Evolutionary conservation across 2,113 vertebrate genomes (phyloP).

Genomic region (Triplophysa dalaica): DNA sequence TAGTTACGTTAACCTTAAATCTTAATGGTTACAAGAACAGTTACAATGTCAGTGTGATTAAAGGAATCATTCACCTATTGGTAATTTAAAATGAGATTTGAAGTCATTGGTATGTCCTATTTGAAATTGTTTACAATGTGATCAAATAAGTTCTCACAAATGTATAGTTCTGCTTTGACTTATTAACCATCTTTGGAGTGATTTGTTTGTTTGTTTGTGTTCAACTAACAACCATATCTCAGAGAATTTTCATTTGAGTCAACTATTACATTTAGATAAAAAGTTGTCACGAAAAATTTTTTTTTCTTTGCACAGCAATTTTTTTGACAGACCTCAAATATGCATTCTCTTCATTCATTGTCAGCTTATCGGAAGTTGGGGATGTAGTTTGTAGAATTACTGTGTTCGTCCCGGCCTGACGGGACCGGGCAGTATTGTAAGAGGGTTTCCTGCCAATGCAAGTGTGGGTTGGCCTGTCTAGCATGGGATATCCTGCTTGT

Average conservation of each 20-base stretch:
- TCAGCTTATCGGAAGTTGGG: background rate
- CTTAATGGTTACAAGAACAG: too few relatives aligned
- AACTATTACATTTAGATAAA: background rate
- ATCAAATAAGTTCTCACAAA: too few relatives aligned
- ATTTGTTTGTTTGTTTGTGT: background rate
- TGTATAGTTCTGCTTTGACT: too few relatives aligned
- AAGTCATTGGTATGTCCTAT: too few relatives aligned
- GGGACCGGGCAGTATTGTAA: conserved; percentile 47
- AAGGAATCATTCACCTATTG: too few relatives aligned
- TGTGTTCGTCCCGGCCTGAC: conserved; percentile 47
- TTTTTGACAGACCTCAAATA: too few relatives aligned
- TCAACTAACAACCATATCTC: background rate
- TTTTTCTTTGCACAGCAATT: background rate
- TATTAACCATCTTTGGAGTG: too few relatives aligned
- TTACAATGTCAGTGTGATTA: too few relatives aligned
- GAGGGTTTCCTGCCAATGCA: conserved; percentile 31
- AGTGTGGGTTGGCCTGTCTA: conserved; percentile 42
- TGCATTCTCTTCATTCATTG: conserved; percentile 8
- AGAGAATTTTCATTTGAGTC: background rate
- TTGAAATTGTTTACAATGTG: too few relatives aligned
- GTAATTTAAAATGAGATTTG: too few relatives aligned
- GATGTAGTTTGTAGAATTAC: background rate
- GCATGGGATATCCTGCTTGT: conserved; percentile 53
- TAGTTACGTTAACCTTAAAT: too few relatives aligned
- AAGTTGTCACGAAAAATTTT: background rate